A percentile compares a stretch with the other conserved stretches of the same genome.
phyloP scores from a whole-genome alignment of 2,888 invertebrate genomes.

The Augochlorella aurata region DNA sequence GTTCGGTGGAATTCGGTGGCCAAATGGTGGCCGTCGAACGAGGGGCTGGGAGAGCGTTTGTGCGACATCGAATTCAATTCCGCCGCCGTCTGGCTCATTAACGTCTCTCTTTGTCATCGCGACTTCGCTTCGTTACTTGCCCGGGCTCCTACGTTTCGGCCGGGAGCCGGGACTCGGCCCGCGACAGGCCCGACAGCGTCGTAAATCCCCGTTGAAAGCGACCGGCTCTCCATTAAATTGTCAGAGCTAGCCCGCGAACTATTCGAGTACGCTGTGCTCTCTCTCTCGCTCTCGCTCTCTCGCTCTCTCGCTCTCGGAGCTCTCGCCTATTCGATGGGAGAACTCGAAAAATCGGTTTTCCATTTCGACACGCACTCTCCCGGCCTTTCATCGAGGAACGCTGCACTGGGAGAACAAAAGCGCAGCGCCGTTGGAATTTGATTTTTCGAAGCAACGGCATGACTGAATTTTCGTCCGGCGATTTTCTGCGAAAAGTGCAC shows the following conservation, averaged over 20 bases:
- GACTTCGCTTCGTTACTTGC: slow-evolving; percentile 43
- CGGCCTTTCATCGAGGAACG: background rate
- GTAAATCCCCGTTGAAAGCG: slow-evolving; percentile 31
- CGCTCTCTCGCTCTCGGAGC: no score
- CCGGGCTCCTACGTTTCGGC: background rate
- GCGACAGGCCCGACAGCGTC: slow-evolving; percentile 7
- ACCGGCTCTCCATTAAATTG: slow-evolving; percentile 13
- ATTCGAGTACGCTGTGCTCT: background rate
- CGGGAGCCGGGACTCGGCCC: background rate
- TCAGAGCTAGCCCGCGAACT: background rate
- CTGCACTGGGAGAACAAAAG: background rate
- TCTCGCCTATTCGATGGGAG: background rate
- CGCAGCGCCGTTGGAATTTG: background rate
- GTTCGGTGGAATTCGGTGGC: slow-evolving; percentile 24
- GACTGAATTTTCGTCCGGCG: no score
- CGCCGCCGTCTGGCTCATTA: slow-evolving; percentile 58
- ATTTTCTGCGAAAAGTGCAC: no score
- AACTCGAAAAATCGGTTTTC: background rate
- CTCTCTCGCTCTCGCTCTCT: no score
- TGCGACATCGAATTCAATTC: slow-evolving; percentile 45
- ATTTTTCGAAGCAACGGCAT: background rate
- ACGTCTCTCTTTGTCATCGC: slow-evolving; percentile 53
- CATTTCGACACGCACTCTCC: background rate
- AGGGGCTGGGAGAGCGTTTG: slow-evolving; percentile 23
- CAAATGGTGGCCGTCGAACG: slow-evolving; percentile 21